These are phyloP conservation scores for Parotia lawesii DNA, from an alignment of 2,113 vertebrate genomes.

Conservation along the genomic window DNA sequence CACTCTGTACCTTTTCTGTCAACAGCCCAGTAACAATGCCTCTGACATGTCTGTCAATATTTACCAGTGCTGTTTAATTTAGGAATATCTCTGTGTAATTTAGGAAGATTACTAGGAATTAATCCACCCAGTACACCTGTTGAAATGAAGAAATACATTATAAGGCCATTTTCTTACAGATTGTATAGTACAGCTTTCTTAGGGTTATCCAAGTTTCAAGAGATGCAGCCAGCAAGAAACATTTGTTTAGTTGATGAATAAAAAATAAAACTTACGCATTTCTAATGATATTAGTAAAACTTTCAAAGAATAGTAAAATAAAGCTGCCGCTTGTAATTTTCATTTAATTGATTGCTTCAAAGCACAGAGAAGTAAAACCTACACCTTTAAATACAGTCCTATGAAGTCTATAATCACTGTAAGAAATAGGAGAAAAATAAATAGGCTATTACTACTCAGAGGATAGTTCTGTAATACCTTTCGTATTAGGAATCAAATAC, in stretches of 20 bases:
- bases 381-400: not conserved
- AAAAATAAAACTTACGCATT: not conserved
- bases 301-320: not conserved
- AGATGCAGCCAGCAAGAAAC: not conserved
- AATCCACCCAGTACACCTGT: constrained; percentile 79
- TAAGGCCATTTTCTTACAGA: not conserved
- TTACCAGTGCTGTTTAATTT: constrained; percentile 80
- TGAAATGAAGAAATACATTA: not conserved
- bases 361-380: not conserved
- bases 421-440: not conserved
- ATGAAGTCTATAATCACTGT: no score
- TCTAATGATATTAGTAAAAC: not conserved
- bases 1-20: constrained; percentile 67
- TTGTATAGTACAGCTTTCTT: not conserved
- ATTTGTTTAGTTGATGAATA: not conserved
- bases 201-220: not conserved
- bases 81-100: constrained; percentile 78
- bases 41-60: constrained; percentile 82
- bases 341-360: not conserved
- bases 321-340: not conserved
- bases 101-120: constrained; percentile 76
- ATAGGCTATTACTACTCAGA: not conserved
- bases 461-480: not conserved
- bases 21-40: constrained; percentile 82
- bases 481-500: not conserved